phyloP scores from a whole-genome alignment of 2,797 vertebrate genomes.

The Sebastes iracundus region DNA sequence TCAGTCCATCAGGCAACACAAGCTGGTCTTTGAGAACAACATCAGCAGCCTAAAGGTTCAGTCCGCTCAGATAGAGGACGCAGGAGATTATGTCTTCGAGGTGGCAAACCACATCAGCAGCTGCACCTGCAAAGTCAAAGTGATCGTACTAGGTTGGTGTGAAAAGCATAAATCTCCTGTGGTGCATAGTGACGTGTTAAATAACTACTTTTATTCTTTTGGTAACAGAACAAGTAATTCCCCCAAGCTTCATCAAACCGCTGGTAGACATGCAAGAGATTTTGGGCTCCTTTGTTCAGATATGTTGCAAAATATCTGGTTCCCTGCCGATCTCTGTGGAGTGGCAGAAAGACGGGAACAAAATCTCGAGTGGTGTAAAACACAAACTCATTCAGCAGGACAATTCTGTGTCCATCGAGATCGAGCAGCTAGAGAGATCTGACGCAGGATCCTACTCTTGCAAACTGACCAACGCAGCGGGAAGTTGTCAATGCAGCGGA shows the following conservation, averaged over 20 bases:
- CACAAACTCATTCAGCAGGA: slow-evolving; percentile 92
- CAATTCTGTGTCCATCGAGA: slow-evolving; percentile 88
- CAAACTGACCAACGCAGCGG: slow-evolving; percentile 91
- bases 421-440: slow-evolving; percentile 88
- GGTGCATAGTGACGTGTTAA: background rate
- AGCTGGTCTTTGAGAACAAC: slow-evolving; percentile 93
- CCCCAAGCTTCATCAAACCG: slow-evolving; percentile 94
- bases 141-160: slow-evolving; percentile 94
- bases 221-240: slow-evolving; percentile 92
- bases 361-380: slow-evolving; percentile 90
- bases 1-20: slow-evolving; percentile 92
- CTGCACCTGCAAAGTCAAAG: slow-evolving; percentile 89
- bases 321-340: slow-evolving; percentile 94
- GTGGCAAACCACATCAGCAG: slow-evolving; percentile 95
- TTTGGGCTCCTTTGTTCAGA: slow-evolving; percentile 90
- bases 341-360: slow-evolving; percentile 93
- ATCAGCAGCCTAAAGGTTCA: slow-evolving; percentile 93
- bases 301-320: slow-evolving; percentile 94
- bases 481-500: slow-evolving; percentile 89
- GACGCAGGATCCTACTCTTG: slow-evolving; percentile 93
- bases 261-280: slow-evolving; percentile 91
- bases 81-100: slow-evolving; percentile 92
- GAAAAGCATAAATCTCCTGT: background rate
- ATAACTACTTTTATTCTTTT: slow-evolving; percentile 44
- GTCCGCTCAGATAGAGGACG: slow-evolving; percentile 89